Percentiles rank a stretch among this genome's conserved stretches.
phyloP scores from a whole-genome alignment of 2,888 invertebrate species.

The Cephus pulcher region DNA sequence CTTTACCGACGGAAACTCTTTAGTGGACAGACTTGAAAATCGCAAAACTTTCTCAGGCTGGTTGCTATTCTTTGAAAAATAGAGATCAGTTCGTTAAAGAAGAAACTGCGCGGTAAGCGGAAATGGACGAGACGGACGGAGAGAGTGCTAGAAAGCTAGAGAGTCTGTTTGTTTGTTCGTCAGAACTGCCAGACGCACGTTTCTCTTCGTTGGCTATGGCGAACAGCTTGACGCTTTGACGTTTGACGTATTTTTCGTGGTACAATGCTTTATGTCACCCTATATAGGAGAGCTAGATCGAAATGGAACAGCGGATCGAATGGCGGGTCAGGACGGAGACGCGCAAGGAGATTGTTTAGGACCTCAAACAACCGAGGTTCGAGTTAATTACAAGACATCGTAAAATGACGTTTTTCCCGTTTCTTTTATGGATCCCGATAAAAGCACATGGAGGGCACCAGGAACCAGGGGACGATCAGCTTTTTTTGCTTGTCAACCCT shows the following conservation, averaged over 20 bases:
- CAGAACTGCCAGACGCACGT: background rate
- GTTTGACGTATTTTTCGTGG: background rate
- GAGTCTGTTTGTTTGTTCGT: background rate
- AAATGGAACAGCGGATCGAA: background rate
- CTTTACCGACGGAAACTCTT: background rate
- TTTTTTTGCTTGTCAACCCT: background rate
- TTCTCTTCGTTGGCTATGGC: background rate
- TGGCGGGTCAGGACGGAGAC: background rate
- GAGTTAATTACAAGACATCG: constrained; percentile 19
- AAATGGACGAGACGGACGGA: background rate
- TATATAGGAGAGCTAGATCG: background rate
- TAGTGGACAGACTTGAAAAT: background rate
- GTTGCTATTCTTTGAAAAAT: background rate
- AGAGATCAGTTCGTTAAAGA: background rate
- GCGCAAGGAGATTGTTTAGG: constrained; percentile 16
- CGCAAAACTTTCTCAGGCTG: background rate
- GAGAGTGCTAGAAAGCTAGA: background rate
- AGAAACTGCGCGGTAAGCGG: background rate
- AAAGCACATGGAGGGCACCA: background rate
- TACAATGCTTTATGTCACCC: background rate
- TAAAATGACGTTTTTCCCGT: constrained; percentile 7
- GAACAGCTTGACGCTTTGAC: background rate
- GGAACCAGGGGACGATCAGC: background rate
- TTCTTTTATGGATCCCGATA: background rate
- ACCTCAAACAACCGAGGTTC: constrained; percentile 14